Evolutionary conservation across 2,888 invertebrate species (phyloP), one percentile per base, ranked within the genome.

Genomic region (Heliconius erato): DNA sequence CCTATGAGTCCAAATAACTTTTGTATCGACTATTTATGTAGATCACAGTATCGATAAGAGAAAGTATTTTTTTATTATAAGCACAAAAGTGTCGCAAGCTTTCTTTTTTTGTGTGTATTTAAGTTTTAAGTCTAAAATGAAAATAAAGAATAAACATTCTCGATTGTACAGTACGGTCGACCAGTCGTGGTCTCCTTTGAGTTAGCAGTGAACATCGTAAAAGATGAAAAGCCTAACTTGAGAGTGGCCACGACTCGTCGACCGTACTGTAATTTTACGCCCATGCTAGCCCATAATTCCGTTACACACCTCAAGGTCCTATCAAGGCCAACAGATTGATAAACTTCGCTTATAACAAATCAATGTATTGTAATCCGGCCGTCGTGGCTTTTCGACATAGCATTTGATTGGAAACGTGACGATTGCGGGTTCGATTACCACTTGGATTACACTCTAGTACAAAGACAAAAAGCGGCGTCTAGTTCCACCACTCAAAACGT

Each of bases 11-110:
- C 12, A 63, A 63, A 63, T 63, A 63, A 71, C 1, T 23, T 35
- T 71, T n/a, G 40, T 2, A 71, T 71, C 67, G 12, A n/a, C 68
- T 32, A 54, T 59, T 11, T 32, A 59, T 74, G 54, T 74, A 59
- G 74, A 74, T 74, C 54, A 59, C 74, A 59, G 54, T 26, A 63
- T 76, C 63, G 76, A 76, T 76, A 63, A 76, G 76, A 76, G 76
- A 76, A 76, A 76, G 76, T 63, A 14, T n/a, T 35, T 72, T 76
- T 76, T 63, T 63, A 72, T 72, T 72, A 72, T 72, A 26, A 72
- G 16, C 72, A 72, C 72, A 72, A 49, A n/a, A 76, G 76, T 76
- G 76, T 76, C 76, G 76, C 76, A 40, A 40, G 59, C 76, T 76
- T 76, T 76, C 76, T 63, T 63, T 76, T 63, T 63, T 63, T 63